Base-by-base conservation (phyloP, 2,797 vertebrate genomes). In the Ctenopoma multispine region DNA sequence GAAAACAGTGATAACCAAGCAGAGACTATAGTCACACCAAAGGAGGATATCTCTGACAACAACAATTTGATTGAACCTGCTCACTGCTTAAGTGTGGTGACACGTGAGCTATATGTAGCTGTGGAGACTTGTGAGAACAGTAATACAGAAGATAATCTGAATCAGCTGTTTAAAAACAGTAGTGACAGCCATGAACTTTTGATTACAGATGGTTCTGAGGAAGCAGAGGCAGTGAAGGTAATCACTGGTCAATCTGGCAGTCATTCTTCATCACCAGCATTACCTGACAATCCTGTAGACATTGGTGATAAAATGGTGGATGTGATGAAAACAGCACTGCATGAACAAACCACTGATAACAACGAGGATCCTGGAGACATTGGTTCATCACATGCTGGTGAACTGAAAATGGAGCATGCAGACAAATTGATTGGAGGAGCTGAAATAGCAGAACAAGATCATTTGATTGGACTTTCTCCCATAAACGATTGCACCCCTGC, bases 201-300 rank as follows among this genome's bases (percentile, higher is more conserved):
- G 3, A 79, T 88, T 38, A 89, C 90, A 0, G 90, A 90, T 34
- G 78, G 84, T 63, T 80, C 44, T 13, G 86, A 94, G 0, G 93
- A 92, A 10, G 86, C 91, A 34, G 92, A 94, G 63, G 69, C 91
- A 73, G 48, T 92, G 63, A 75, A 79, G 58, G 90, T 88, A 0
- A 90, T 90, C 12, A 38, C 51, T 10, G 79, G 70, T 43, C 86
- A 88, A 1, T 63, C 86, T 44, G 69, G 69, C 7, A 72, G 79
- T 70, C 72, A 54, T 15, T 67, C 73, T 54, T 81, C 83, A 55
- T 49, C 83, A 31, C 71, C 84, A 69, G 53, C 69, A 76, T 40
- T 27, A 20, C 73, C 41, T 31, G 0, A 74, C n/a, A n/a, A 6
- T 4, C 0, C 5, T 60, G 36, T 67, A 50, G 58, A 75, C 47